Conservation (phyloP, 2,113 vertebrate genomes). For the Nycticorax nycticorax region DNA sequence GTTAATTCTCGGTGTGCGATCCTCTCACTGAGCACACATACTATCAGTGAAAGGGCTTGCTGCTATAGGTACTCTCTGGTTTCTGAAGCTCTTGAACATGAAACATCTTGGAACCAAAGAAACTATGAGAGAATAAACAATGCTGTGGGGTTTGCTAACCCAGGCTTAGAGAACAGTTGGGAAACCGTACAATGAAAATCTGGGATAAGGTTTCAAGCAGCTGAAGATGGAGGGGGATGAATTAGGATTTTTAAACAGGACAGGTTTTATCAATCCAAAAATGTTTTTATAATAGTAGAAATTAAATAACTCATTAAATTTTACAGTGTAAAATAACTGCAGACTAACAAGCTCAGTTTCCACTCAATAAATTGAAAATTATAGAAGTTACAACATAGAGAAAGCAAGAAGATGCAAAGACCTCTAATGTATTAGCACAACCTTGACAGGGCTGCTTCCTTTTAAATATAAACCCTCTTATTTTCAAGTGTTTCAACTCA, state of each 20-base stretch:
- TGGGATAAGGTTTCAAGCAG: not conserved
- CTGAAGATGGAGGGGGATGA: not conserved
- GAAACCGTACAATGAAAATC: not conserved
- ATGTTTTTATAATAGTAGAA: not conserved
- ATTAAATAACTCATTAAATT: conserved; percentile 24
- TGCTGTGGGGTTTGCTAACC: not conserved
- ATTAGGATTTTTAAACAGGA: not conserved
- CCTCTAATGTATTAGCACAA: not conserved
- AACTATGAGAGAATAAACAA: not conserved
- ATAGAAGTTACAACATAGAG: not conserved
- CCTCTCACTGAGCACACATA: not conserved
- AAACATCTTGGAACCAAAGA: not conserved
- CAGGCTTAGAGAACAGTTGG: not conserved
- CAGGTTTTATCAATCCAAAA: not conserved
- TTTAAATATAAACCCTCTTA: not conserved
- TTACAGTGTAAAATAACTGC: not conserved
- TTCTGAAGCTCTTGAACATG: not conserved
- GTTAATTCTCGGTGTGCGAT: not conserved
- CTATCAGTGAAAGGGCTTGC: not conserved
- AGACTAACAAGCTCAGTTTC: not conserved
- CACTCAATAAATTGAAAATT: not conserved
- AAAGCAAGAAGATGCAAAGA: not conserved
- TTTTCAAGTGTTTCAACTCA: not conserved
- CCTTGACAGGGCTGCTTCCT: not conserved
- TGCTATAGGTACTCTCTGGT: not conserved